Conservation (phyloP, 2,113 vertebrate genomes). For the Herpetotheres cachinnans region DNA sequence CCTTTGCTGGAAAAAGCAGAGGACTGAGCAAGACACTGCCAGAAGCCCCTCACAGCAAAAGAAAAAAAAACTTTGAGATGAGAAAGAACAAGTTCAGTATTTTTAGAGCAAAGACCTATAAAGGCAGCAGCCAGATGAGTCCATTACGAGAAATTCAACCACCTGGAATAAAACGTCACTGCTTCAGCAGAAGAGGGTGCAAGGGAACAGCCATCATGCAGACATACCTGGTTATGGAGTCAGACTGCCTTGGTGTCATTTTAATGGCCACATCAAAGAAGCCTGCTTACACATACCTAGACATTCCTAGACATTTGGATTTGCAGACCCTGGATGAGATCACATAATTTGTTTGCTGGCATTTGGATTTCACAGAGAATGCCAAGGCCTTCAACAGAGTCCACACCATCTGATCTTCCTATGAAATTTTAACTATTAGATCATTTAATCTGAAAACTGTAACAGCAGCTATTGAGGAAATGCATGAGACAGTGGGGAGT, state of each 20-base stretch:
- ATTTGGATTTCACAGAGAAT: not conserved
- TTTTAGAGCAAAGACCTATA: not conserved
- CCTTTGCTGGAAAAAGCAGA: not conserved
- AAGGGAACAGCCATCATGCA: not conserved
- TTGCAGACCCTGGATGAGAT: not conserved
- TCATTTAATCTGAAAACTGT: not conserved
- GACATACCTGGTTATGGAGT: not conserved
- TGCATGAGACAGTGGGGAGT: not conserved
- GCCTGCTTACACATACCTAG: not conserved
- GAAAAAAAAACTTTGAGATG: not conserved
- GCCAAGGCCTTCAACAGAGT: not conserved
- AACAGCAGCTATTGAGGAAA: not conserved
- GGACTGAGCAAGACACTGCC: not conserved
- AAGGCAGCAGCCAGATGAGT: not conserved
- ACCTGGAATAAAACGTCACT: not conserved
- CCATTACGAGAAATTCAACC: not conserved
- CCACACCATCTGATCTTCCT: not conserved
- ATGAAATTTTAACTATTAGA: not conserved
- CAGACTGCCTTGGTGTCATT: not conserved
- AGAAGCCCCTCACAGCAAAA: not conserved
- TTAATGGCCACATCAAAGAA: not conserved
- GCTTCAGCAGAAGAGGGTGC: not conserved
- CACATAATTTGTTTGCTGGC: not conserved
- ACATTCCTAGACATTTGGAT: not conserved
- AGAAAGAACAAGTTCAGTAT: not conserved